Conservation (phyloP, 2,888 invertebrate species). For the Ectemnius lituratus region DNA sequence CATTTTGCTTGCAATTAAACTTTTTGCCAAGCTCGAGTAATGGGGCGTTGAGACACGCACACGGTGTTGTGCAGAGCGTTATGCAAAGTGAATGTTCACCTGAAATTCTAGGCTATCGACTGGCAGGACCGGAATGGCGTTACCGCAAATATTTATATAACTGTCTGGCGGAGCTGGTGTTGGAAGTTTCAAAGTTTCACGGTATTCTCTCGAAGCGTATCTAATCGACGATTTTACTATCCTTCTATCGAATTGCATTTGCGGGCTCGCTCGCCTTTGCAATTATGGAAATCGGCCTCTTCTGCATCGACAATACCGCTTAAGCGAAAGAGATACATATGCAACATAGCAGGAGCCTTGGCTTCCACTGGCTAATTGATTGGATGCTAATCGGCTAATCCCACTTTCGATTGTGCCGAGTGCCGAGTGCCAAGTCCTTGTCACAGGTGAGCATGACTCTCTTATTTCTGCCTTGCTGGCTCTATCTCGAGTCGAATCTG, state of each 20-base stretch:
- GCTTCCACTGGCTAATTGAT: constrained; percentile 5
- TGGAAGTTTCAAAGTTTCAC: too few species aligned
- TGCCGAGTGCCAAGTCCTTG: constrained; percentile 1
- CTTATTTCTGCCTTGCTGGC: too few species aligned
- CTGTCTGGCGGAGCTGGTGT: too few species aligned
- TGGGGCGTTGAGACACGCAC: neutral
- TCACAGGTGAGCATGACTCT: constrained; percentile 2
- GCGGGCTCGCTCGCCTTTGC: neutral
- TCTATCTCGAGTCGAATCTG: too few species aligned
- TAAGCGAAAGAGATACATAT: neutral
- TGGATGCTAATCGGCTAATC: constrained; percentile 8
- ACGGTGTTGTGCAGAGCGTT: too few species aligned
- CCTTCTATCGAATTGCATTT: neutral
- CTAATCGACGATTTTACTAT: neutral
- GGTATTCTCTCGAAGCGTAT: neutral
- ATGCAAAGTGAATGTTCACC: constrained; percentile 6
- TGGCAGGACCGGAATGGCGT: neutral
- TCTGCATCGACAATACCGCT: neutral
- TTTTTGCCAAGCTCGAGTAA: neutral
- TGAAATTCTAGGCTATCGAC: constrained; percentile 1
- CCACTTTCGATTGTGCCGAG: constrained; percentile 7
- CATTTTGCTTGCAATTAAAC: neutral
- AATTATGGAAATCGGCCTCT: neutral
- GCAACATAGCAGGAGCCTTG: constrained; percentile 2
- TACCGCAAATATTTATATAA: too few species aligned